phyloP scores from a whole-genome alignment of 2,888 invertebrate genomes.

The Eupithecia subfuscata region DNA sequence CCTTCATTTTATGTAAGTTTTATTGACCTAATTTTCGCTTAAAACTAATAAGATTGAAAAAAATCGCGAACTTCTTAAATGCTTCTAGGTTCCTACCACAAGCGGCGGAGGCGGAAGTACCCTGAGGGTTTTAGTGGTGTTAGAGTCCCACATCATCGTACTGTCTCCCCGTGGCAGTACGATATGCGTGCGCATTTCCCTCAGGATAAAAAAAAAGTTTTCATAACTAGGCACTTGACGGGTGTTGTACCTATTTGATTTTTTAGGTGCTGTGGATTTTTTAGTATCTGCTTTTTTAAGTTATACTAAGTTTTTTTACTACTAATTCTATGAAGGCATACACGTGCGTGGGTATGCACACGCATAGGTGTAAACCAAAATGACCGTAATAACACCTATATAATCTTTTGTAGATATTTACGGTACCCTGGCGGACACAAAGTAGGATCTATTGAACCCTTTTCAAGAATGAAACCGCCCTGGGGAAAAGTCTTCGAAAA shows the following conservation, averaged over 20 bases:
- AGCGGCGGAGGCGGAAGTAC: too few relatives aligned
- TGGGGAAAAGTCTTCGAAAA: slow-evolving; percentile 45
- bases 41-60: not conserved
- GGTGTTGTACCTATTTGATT: too few relatives aligned
- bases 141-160: too few relatives aligned
- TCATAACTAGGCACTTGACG: not conserved
- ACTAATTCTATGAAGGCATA: not conserved
- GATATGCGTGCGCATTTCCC: too few relatives aligned
- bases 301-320: not conserved
- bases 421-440: slow-evolving; percentile 15
- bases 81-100: not conserved
- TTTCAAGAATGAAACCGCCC: slow-evolving; percentile 53
- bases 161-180: too few relatives aligned
- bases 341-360: not conserved
- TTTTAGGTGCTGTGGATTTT: too few relatives aligned
- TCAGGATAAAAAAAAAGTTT: too few relatives aligned
- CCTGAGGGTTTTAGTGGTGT: too few relatives aligned
- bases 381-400: slow-evolving; percentile 1
- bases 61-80: not conserved
- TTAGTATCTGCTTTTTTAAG: too few relatives aligned
- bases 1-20: too few relatives aligned
- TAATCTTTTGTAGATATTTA: slow-evolving; percentile 14
- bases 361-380: not conserved
- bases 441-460: slow-evolving; percentile 45
- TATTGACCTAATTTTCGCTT: not conserved